phyloP scores from a whole-genome alignment of 2,113 vertebrate species.

The Alligator mississippiensis region DNA sequence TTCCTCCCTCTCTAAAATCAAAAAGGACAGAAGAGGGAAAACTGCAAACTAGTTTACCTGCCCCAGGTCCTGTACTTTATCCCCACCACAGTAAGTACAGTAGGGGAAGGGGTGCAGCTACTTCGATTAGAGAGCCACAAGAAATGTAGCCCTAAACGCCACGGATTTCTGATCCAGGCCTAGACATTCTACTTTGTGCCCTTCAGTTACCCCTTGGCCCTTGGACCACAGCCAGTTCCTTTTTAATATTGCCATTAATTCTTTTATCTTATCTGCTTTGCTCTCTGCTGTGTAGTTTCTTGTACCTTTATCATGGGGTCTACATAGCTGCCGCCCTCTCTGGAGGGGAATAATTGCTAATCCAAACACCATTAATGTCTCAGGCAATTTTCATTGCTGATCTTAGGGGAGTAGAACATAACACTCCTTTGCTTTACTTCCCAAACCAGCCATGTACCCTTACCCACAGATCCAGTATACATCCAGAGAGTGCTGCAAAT shows the following conservation, averaged over 20 bases:
- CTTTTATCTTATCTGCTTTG: background rate
- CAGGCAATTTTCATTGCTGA: constrained; percentile 66
- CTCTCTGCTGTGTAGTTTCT: background rate
- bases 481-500: constrained; percentile 35
- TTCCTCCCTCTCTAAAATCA: constrained; percentile 49
- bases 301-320: background rate
- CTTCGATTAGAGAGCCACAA: background rate
- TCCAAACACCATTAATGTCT: constrained; percentile 51
- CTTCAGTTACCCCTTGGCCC: background rate
- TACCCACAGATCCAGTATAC: constrained; percentile 48
- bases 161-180: background rate
- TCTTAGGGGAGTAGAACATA: constrained; percentile 58
- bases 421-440: constrained; percentile 53
- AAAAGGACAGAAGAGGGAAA: constrained; percentile 57
- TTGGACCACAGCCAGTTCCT: background rate
- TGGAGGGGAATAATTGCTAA: constrained; percentile 11
- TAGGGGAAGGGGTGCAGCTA: fast-evolving
- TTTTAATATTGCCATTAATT: background rate
- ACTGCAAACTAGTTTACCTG: background rate
- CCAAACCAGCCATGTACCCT: constrained; percentile 64
- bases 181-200: background rate
- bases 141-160: background rate
- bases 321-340: constrained; percentile 35
- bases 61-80: constrained; percentile 5
- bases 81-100: constrained; percentile 14